Base-by-base conservation (phyloP, 2,113 vertebrate genomes). In the Cynoglossus semilaevis region DNA sequence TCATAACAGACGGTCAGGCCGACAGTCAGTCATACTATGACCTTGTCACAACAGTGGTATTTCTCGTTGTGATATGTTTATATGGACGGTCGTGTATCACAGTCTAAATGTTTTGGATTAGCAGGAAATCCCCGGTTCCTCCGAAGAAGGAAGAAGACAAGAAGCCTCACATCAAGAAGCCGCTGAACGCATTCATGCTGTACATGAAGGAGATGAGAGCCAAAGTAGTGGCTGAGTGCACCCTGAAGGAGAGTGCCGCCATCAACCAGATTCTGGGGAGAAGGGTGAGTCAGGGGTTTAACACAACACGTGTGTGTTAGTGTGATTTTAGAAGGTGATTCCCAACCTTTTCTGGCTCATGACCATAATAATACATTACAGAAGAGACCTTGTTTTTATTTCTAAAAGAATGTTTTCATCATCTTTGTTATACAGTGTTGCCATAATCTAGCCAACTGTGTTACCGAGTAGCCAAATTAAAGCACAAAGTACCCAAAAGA, bases 181-280 rank as follows among this genome's bases (percentile, higher is more conserved):
- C 94, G 4, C 90, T 96, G 52, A 96, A 96, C 1, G 94, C 94
- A 74, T 96, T 96, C 91, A 96, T 96, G 94, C 87, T 96, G 44
- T 96, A 96, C 74, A 98, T 98, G 96, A 98, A 98, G 90, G 96
- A 98, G 92, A 97, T 97, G 96, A 89, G 96, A 89, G 96, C 96
- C 86, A 97, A 97, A 90, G 96, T 98, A 67, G 96, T 98, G 80
- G 96, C 96, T 0, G 96, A 98, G 89, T 97, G 96, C 85, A 98
- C 96, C 2, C 93, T 97, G 77, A 98, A 97, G 76, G 96, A 98
- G 75, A 98, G 96, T 0, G 96, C 95, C 0, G 96, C 95, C 85
- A 98, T 98, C 78, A 98, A 98, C 91, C 96, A 97, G 81, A 98
- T 98, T 88, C 93, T 98, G 67, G 96, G 96, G 47, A 91, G 96